A percentile compares a stretch with the other conserved stretches of the same genome.
phyloP scores from a whole-genome alignment of 2,888 invertebrate genomes.

The Acrobasis suavella region DNA sequence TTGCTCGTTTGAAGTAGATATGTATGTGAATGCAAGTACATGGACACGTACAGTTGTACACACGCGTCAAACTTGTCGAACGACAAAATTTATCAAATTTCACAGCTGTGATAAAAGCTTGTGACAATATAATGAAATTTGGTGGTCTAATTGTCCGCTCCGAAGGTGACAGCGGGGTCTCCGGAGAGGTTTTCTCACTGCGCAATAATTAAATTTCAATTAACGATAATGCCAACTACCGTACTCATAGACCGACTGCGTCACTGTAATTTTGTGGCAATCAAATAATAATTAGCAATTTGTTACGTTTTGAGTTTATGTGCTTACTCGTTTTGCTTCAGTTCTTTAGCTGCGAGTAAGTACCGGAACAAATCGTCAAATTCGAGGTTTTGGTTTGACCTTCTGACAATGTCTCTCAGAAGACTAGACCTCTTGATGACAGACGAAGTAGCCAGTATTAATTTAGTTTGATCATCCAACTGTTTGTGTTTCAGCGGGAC shows the following conservation, averaged over 20 bases:
- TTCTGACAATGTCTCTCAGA: too few relatives aligned
- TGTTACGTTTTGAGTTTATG: background rate
- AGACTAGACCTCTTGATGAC: too few relatives aligned
- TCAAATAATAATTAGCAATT: conserved; percentile 6
- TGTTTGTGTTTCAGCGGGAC: conserved; percentile 57
- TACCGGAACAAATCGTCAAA: too few relatives aligned
- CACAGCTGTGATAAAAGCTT: too few relatives aligned
- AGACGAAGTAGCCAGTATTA: too few relatives aligned
- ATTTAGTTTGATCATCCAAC: background rate
- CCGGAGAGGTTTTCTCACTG: conserved; percentile 1
- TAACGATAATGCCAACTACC: background rate
- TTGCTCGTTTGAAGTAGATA: too few relatives aligned
- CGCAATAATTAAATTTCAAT: conserved; percentile 15
- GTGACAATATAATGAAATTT: background rate
- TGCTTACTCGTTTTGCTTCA: background rate
- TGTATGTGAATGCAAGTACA: too few relatives aligned
- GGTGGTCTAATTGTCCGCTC: conserved; percentile 9
- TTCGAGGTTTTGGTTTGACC: too few relatives aligned
- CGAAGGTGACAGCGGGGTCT: conserved; percentile 2
- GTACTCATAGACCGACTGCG: background rate
- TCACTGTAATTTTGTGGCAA: background rate
- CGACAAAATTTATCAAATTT: too few relatives aligned
- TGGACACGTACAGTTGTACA: too few relatives aligned
- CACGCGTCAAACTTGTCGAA: too few relatives aligned
- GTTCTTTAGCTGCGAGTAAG: background rate